These are phyloP conservation scores for Cercocebus atys DNA, from an alignment of 2,113 vertebrate genomes.

Conservation along the genomic window DNA sequence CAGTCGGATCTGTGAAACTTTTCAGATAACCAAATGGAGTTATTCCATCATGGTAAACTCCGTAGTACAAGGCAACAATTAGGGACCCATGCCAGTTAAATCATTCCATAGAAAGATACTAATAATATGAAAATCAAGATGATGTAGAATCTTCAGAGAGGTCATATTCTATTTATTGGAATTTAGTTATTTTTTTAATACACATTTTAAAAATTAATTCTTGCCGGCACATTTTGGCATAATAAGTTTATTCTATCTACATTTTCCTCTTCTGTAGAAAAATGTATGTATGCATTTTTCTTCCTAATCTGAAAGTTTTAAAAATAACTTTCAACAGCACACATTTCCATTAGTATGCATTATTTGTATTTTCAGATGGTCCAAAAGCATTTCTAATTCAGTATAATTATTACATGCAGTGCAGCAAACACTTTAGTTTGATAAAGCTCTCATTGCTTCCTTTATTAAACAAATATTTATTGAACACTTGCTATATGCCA, in stretches of 20 bases:
- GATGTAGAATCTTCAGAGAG: not conserved
- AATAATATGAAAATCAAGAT: not conserved
- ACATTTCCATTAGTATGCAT: not conserved
- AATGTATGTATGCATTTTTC: not conserved
- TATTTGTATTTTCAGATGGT: not conserved
- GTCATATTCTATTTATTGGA: not conserved
- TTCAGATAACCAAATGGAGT: not conserved
- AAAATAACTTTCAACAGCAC: not conserved
- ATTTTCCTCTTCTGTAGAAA: not conserved
- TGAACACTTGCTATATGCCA: not conserved
- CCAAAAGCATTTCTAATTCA: constrained; percentile 4
- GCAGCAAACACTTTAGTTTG: constrained; percentile 3
- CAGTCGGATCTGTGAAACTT: not conserved
- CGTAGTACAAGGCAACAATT: not conserved
- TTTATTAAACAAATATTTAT: constrained; percentile 47
- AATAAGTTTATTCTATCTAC: not conserved
- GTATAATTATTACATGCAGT: not conserved
- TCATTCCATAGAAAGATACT: not conserved
- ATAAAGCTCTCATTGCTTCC: not conserved
- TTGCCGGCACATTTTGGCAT: not conserved
- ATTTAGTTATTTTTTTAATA: not conserved
- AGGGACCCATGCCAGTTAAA: not conserved
- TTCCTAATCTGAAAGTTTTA: not conserved
- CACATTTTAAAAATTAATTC: not conserved
- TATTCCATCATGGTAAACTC: not conserved